A percentile compares a stretch with the other conserved stretches of the same genome.
These are phyloP conservation scores for Lasioglossum figueresi DNA, from an alignment of 2,888 invertebrate species.

Conservation along the genomic window DNA sequence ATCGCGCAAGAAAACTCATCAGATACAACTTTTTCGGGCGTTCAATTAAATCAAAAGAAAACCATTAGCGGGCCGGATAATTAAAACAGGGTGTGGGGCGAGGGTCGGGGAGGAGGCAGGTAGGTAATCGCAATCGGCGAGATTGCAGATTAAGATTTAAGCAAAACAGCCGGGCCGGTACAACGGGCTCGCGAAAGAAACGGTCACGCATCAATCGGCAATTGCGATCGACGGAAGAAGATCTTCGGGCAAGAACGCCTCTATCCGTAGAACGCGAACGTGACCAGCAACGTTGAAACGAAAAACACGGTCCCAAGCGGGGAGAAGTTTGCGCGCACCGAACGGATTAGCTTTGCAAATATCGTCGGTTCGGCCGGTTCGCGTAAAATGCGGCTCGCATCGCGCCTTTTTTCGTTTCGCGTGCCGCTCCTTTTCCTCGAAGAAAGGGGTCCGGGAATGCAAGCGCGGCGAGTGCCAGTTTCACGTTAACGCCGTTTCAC, in stretches of 20 bases:
- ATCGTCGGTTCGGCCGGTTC: conserved; percentile 38
- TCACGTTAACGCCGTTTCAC: conserved; percentile 69
- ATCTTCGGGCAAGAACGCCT: conserved; percentile 6
- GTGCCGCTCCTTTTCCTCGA: conserved; percentile 63
- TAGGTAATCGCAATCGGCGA: background rate
- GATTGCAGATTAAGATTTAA: conserved; percentile 25
- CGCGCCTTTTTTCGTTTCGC: conserved; percentile 45
- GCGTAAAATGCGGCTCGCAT: conserved; percentile 44
- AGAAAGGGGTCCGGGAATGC: conserved; percentile 60
- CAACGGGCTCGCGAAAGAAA: conserved; percentile 18
- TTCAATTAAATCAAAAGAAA: conserved; percentile 18
- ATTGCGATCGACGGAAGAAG: conserved; percentile 19
- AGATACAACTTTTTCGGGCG: background rate
- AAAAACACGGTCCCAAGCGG: conserved; percentile 21
- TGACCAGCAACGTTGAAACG: conserved; percentile 34
- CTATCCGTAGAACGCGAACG: conserved; percentile 27
- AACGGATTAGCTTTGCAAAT: conserved; percentile 68
- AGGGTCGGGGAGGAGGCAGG: too few species aligned
- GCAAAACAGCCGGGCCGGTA: background rate
- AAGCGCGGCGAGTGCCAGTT: conserved; percentile 56
- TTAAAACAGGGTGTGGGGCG: background rate
- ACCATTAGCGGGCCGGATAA: conserved; percentile 5
- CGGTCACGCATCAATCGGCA: conserved; percentile 27
- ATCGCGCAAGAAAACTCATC: background rate
- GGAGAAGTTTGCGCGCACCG: conserved; percentile 6